Evolutionary conservation across 1,140 invertebrate species (phyloP).

Genomic region (Drosophila malerkotliana): DNA sequence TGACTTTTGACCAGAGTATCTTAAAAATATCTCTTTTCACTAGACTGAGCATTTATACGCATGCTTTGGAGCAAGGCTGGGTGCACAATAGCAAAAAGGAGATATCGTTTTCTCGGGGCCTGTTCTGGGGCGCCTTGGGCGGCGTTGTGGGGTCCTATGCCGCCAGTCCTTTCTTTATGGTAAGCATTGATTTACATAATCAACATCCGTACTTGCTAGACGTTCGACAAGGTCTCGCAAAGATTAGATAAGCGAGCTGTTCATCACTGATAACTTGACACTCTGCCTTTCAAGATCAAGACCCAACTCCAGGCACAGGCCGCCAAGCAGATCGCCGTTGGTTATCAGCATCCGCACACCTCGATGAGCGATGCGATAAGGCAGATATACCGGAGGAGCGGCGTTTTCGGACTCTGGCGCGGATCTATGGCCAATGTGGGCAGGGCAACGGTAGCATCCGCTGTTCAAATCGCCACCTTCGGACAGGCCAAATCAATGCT

Average conservation of each 20-base stretch:
- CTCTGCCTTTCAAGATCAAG: slow-evolving; percentile 87
- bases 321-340: slow-evolving; percentile 92
- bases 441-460: slow-evolving; percentile 92
- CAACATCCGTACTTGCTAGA: neutral
- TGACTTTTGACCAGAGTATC: neutral
- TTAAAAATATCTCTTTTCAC: neutral
- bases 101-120: slow-evolving; percentile 88
- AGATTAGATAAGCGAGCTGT: slow-evolving; percentile 28
- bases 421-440: slow-evolving; percentile 90
- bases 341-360: slow-evolving; percentile 92
- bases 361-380: slow-evolving; percentile 89
- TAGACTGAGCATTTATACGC: slow-evolving; percentile 91
- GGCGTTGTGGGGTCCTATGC: slow-evolving; percentile 87
- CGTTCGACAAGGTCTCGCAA: slow-evolving; percentile 14
- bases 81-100: slow-evolving; percentile 89
- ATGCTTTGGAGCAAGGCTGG: slow-evolving; percentile 89
- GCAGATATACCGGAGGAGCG: slow-evolving; percentile 89
- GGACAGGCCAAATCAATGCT: slow-evolving; percentile 87
- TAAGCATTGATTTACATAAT: slow-evolving; percentile 61
- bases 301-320: slow-evolving; percentile 94
- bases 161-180: slow-evolving; percentile 82
- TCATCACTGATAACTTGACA: slow-evolving; percentile 13
- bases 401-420: slow-evolving; percentile 90
- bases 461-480: slow-evolving; percentile 93
- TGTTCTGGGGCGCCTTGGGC: slow-evolving; percentile 88